Evolutionary conservation across 1,140 invertebrate genomes (phyloP).

Genomic region (Stratiolaelaps scimitus): DNA sequence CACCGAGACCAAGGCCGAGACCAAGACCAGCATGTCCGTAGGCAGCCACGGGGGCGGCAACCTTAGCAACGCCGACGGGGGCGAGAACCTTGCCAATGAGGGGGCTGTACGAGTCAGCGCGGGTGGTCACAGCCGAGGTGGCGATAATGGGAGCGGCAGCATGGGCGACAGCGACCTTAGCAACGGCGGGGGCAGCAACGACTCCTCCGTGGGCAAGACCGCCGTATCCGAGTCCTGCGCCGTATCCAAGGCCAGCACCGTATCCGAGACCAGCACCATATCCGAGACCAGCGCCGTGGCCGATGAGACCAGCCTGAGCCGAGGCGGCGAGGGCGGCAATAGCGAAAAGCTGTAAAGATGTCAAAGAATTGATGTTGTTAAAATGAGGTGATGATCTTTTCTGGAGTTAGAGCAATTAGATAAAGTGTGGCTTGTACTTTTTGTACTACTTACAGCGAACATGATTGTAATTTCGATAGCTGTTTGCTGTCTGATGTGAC

Average conservation of each 20-base stretch:
- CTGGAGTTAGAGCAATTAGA: too few species aligned
- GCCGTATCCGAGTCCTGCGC: background rate
- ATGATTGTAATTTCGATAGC: too few species aligned
- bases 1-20: conserved; percentile 11
- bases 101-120: conserved; percentile 5
- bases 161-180: background rate
- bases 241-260: background rate
- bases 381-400: too few species aligned
- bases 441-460: too few species aligned
- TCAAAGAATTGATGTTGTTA: too few species aligned
- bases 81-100: conserved; percentile 20
- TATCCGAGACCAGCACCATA: conserved; percentile 1
- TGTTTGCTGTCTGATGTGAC: too few species aligned
- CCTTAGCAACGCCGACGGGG: background rate
- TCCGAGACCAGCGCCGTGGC: too few species aligned
- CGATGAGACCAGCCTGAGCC: conserved; percentile 3
- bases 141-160: conserved; percentile 13
- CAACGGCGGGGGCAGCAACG: background rate
- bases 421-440: too few species aligned
- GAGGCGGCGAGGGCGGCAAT: background rate
- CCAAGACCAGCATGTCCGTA: conserved; percentile 7
- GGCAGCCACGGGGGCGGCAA: conserved; percentile 2
- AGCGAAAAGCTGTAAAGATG: conserved; percentile 8
- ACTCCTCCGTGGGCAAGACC: background rate
- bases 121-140: conserved; percentile 5